Conservation (phyloP, 2,797 vertebrate species). For the Poeciliopsis gracilis region DNA sequence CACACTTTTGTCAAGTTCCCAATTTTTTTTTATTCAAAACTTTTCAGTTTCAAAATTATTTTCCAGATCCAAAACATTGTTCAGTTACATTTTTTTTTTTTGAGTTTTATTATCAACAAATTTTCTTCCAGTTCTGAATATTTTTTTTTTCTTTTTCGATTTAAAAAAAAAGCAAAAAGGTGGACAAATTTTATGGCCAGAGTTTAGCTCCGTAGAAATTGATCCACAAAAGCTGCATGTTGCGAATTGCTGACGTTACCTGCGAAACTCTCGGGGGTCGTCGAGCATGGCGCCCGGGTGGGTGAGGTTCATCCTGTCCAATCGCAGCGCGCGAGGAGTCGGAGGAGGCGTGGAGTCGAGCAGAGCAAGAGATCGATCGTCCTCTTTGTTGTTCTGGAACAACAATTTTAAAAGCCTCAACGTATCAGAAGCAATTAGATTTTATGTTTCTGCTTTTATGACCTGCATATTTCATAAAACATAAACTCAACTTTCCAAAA, state of each 20-base stretch:
- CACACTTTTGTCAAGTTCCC: too few species aligned
- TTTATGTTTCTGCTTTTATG: not conserved
- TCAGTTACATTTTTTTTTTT: not conserved
- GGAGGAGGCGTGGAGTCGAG: conserved; percentile 88
- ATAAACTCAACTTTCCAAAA: too few species aligned
- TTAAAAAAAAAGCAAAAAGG: too few species aligned
- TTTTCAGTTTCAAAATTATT: too few species aligned
- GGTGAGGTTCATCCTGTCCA: conserved; percentile 90
- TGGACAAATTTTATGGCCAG: too few species aligned
- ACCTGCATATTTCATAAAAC: not conserved
- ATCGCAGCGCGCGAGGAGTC: conserved; percentile 86
- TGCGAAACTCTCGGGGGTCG: conserved; percentile 86
- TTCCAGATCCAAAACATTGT: too few species aligned
- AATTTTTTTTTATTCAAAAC: too few species aligned
- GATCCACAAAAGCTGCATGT: not conserved
- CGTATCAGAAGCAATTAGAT: not conserved
- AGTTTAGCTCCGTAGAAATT: too few species aligned
- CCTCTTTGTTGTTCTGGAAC: conserved; percentile 88
- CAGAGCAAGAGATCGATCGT: conserved; percentile 86
- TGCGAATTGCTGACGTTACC: conserved; percentile 45
- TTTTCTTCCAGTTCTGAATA: too few species aligned
- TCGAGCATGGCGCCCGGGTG: conserved; percentile 87
- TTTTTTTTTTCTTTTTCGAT: rapidly evolving
- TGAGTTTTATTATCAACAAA: not conserved
- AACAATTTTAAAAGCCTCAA: not conserved